Evolutionary conservation across 2,113 vertebrate genomes (phyloP).

Genomic region (Numenius arquata): DNA sequence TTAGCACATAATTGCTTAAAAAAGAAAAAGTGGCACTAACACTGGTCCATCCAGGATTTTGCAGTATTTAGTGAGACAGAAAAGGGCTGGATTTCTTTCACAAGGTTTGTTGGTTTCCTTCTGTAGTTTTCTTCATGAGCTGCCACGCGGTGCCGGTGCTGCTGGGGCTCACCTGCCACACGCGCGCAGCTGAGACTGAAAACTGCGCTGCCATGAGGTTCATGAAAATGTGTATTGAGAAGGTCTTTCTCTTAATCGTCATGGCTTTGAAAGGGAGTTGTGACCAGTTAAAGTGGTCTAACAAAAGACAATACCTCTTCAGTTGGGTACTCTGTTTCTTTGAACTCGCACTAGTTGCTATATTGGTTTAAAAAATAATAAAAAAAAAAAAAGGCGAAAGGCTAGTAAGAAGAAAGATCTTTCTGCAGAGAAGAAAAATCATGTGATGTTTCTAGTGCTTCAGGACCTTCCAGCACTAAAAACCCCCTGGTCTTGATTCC

Average conservation of each 20-base stretch:
- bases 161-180: not conserved
- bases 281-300: not conserved
- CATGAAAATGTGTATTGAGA: not conserved
- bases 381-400: not conserved
- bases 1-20: not conserved
- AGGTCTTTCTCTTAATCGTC: not conserved
- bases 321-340: not conserved
- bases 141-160: rapidly evolving
- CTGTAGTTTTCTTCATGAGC: not conserved
- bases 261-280: not conserved
- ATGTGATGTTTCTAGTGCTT: not conserved
- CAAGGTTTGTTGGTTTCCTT: not conserved
- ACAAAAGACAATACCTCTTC: not conserved
- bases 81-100: not conserved
- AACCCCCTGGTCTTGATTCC: not conserved
- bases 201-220: rapidly evolving
- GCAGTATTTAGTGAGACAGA: not conserved
- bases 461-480: not conserved
- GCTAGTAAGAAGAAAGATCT: not conserved
- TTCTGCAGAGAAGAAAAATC: not conserved
- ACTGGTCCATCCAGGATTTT: not conserved
- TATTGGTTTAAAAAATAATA: not conserved
- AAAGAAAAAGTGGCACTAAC: not conserved
- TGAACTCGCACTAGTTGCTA: not conserved
- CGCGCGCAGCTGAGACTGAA: not conserved